Conservation (phyloP, 2,888 invertebrate species). For the Rhorus exstirpatorius region DNA sequence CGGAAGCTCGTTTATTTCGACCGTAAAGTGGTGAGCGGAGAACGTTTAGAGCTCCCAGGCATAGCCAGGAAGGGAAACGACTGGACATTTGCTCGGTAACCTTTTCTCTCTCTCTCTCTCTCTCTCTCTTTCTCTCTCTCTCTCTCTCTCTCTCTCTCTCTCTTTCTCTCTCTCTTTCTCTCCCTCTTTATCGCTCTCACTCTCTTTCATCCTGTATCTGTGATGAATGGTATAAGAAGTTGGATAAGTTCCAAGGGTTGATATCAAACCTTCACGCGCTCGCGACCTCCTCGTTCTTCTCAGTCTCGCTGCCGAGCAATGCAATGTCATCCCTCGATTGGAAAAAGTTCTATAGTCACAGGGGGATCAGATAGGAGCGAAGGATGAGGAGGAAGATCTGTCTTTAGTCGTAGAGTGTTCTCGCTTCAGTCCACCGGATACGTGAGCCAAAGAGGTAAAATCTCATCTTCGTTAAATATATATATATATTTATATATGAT, state of each 20-base stretch:
- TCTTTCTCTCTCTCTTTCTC: not conserved
- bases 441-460: not conserved
- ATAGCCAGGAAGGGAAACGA: not conserved
- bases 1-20: conserved; percentile 54
- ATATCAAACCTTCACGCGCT: conserved; percentile 45
- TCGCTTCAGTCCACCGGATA: conserved; percentile 4
- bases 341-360: conserved; percentile 36
- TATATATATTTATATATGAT: too few species aligned
- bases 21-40: conserved; percentile 10
- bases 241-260: conserved; percentile 62
- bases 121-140: not conserved
- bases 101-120: not conserved
- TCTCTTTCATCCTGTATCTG: conserved; percentile 6
- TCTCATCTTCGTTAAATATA: not conserved
- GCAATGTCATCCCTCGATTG: conserved; percentile 51
- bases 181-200: not conserved
- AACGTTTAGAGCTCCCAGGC: conserved; percentile 29
- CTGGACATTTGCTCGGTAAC: conserved; percentile 16
- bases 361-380: not conserved
- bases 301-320: conserved; percentile 1
- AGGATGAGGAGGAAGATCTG: not conserved
- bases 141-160: not conserved
- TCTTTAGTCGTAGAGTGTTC: conserved; percentile 11
- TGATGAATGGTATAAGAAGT: conserved; percentile 68
- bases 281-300: conserved; percentile 8